phyloP scores from a whole-genome alignment of 2,888 invertebrate species.

The Cantharis rufa region DNA sequence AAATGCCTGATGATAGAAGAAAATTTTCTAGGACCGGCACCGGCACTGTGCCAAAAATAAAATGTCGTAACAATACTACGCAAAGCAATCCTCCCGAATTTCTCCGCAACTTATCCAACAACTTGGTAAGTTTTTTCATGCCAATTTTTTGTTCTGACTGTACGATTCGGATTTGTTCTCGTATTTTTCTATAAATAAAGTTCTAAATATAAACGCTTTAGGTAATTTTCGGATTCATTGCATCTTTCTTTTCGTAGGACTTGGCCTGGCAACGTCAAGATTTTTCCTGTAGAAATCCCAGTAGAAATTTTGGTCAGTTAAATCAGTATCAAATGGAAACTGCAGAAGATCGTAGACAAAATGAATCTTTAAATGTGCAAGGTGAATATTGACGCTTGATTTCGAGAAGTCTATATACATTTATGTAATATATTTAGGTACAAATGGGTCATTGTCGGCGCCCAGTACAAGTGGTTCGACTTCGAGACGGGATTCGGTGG shows the following conservation, averaged over 20 bases:
- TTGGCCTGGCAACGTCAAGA: constrained; percentile 43
- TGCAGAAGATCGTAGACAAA: constrained; percentile 32
- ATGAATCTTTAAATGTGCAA: constrained; percentile 14
- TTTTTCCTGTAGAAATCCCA: constrained; percentile 40
- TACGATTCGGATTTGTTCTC: not conserved
- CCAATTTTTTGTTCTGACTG: constrained; percentile 12
- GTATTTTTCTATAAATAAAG: constrained; percentile 32
- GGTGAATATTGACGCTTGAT: not conserved
- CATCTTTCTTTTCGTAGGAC: constrained; percentile 37
- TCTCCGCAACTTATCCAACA: constrained; percentile 46
- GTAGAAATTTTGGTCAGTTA: constrained; percentile 39
- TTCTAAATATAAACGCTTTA: constrained; percentile 31
- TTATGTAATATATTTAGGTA: constrained; percentile 14
- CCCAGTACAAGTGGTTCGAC: constrained; percentile 48
- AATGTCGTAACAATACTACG: constrained; percentile 59
- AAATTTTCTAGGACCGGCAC: constrained; percentile 55
- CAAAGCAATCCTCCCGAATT: constrained; percentile 25
- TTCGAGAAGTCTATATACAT: not conserved
- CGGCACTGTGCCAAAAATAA: constrained; percentile 71
- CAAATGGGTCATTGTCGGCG: constrained; percentile 44
- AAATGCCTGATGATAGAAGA: constrained; percentile 51
- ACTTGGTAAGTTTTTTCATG: constrained; percentile 24
- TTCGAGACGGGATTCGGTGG: constrained; percentile 50
- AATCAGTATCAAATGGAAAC: constrained; percentile 42
- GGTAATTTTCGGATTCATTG: constrained; percentile 5